Conservation (phyloP, 2,797 vertebrate species). For the Naso thynnoides region DNA sequence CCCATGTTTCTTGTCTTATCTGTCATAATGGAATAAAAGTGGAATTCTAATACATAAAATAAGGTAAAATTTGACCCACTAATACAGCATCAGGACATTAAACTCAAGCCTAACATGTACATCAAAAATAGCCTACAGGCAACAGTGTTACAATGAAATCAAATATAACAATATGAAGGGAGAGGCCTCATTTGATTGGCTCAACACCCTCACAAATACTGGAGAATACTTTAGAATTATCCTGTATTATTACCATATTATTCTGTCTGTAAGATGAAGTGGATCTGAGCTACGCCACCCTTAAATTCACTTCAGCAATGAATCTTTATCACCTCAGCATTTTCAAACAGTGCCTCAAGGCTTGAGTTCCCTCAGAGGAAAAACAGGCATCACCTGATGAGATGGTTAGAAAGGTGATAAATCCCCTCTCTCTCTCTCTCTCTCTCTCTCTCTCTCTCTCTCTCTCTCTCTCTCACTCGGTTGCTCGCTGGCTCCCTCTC, state of each 20-base stretch:
- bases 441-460: neutral
- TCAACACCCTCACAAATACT: neutral
- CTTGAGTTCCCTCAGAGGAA: constrained; percentile 18
- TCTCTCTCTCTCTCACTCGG: constrained; percentile 52
- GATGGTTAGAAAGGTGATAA: constrained; percentile 33
- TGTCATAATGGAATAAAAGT: no score
- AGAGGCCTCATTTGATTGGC: neutral
- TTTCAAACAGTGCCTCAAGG: constrained; percentile 34
- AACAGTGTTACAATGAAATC: neutral
- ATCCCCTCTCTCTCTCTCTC: constrained; percentile 5
- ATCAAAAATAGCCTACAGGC: neutral
- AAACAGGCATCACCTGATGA: constrained; percentile 42
- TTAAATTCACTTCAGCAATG: constrained; percentile 25
- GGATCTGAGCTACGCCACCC: neutral
- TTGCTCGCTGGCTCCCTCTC: constrained; percentile 41
- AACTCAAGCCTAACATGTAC: no score
- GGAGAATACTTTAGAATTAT: neutral
- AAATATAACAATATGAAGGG: neutral
- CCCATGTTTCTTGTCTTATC: no score
- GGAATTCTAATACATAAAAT: no score
- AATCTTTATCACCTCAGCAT: constrained; percentile 33
- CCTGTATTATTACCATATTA: neutral
- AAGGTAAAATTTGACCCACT: neutral
- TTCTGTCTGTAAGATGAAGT: constrained; percentile 7
- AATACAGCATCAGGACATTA: no score